phyloP scores from a whole-genome alignment of 2,888 invertebrate genomes.

The Cabera pusaria region DNA sequence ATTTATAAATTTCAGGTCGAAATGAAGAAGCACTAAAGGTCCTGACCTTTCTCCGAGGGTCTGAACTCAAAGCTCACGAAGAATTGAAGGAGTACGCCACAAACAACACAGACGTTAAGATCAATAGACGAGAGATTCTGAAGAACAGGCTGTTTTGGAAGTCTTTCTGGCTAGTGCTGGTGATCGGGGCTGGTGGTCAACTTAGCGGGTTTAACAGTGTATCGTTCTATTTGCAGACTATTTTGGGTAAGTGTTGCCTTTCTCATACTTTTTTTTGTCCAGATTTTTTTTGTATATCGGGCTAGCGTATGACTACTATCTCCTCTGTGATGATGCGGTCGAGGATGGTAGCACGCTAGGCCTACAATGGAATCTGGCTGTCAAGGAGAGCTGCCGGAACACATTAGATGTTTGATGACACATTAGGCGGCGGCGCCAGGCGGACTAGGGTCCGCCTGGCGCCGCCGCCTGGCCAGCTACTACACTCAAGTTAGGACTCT shows the following conservation, averaged over 20 bases:
- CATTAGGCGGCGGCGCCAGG: no score
- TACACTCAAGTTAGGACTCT: no score
- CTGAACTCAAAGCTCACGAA: conserved; percentile 46
- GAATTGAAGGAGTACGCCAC: conserved; percentile 43
- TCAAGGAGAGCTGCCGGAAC: no score
- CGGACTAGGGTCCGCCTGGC: no score
- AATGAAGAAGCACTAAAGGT: conserved; percentile 49
- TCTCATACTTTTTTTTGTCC: no score
- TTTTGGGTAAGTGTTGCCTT: conserved; percentile 38
- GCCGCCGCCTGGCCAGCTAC: no score
- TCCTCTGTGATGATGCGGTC: no score
- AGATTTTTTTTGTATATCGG: no score
- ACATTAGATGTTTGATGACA: no score
- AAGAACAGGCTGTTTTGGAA: conserved; percentile 40
- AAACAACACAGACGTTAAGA: conserved; percentile 9
- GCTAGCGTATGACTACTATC: no score
- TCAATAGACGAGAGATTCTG: conserved; percentile 30
- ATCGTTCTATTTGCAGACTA: conserved; percentile 56
- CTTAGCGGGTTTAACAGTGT: conserved; percentile 55
- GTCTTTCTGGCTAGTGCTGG: conserved; percentile 35
- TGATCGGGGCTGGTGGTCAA: conserved; percentile 29
- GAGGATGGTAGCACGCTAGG: no score
- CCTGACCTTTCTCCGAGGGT: conserved; percentile 50
- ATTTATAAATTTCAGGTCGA: conserved; percentile 53
- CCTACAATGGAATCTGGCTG: no score